Percentiles rank a stretch among this genome's conserved stretches.
Conservation (phyloP, 1,140 invertebrate genomes). For the Micrasema longulum region DNA sequence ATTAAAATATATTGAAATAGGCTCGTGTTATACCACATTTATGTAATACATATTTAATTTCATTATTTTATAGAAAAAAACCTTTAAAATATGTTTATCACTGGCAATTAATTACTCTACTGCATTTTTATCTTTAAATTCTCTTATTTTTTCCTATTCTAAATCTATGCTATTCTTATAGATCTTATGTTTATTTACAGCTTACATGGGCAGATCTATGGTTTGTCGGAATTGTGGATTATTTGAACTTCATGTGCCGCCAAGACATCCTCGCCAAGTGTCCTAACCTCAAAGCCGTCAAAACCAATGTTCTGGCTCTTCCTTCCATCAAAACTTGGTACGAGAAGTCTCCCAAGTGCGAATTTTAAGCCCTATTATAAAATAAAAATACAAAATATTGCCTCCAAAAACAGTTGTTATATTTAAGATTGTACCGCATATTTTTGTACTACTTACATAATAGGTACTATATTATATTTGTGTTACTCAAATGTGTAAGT, state of each 20-base stretch:
- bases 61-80: no score
- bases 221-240: constrained; percentile 73
- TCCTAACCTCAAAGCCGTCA: constrained; percentile 69
- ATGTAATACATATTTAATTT: no score
- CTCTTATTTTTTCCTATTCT: no score
- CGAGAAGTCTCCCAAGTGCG: constrained; percentile 70
- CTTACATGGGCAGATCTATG: constrained; percentile 76
- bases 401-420: no score
- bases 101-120: no score
- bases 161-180: no score
- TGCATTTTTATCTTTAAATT: no score
- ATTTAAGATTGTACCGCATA: background rate
- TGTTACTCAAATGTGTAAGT: background rate
- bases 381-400: no score
- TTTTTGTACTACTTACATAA: background rate
- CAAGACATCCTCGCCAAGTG: constrained; percentile 71
- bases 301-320: constrained; percentile 67
- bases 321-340: constrained; percentile 77
- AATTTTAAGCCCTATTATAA: constrained; percentile 60
- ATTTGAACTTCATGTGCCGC: constrained; percentile 70
- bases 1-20: no score
- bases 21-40: no score
- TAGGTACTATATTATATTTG: background rate
- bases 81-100: no score
- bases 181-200: no score